Evolutionary conservation across 2,113 vertebrate species (phyloP).

Genomic region (Scomber japonicus): DNA sequence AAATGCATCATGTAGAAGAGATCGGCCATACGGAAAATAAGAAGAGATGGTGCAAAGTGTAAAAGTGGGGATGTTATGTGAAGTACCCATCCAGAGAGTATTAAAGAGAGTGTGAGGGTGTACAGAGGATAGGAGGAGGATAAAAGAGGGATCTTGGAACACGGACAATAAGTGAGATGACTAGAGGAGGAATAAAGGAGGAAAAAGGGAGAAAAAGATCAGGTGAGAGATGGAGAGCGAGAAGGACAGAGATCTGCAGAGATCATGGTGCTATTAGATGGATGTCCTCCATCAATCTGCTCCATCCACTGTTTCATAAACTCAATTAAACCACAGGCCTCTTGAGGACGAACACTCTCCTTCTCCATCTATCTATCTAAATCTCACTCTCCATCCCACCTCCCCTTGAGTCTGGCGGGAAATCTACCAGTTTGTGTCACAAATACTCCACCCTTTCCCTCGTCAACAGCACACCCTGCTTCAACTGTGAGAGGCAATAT

Average conservation of each 20-base stretch:
- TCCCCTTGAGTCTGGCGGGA: constrained; percentile 38
- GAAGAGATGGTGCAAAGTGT: not conserved
- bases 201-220: constrained; percentile 33
- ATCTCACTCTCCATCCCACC: constrained; percentile 39
- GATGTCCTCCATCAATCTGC: constrained; percentile 76
- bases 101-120: constrained; percentile 5
- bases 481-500: constrained; percentile 7
- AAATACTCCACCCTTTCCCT: constrained; percentile 33
- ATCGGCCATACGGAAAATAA: not conserved
- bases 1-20: no score
- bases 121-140: not conserved
- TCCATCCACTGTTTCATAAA: constrained; percentile 75
- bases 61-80: constrained; percentile 1
- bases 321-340: constrained; percentile 76
- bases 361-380: constrained; percentile 60
- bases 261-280: constrained; percentile 63
- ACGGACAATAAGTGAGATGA: constrained; percentile 58
- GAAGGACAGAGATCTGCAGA: constrained; percentile 40
- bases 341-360: constrained; percentile 54
- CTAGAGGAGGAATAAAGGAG: constrained; percentile 35
- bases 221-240: constrained; percentile 55
- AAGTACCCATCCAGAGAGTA: not conserved
- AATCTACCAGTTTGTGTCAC: constrained; percentile 45
- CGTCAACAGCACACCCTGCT: not conserved
- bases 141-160: not conserved